Conservation (phyloP, 2,888 invertebrate species). For the Cataglyphis altisquamis region DNA sequence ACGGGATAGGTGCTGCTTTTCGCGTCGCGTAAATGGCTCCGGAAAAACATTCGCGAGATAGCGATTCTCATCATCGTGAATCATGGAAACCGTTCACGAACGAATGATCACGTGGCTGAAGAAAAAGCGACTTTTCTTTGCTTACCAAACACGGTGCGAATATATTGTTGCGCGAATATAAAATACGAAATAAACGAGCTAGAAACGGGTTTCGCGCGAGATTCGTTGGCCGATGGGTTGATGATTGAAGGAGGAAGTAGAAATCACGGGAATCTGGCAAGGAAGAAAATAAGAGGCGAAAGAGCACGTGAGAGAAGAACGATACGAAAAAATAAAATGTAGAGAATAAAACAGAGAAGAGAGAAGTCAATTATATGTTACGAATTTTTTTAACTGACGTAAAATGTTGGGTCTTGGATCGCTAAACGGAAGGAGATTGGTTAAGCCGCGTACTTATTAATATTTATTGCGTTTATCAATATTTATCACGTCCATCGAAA, state of each 20-base stretch:
- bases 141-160: slow-evolving; percentile 32
- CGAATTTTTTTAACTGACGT: not conserved
- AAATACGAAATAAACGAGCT: slow-evolving; percentile 42
- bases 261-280: slow-evolving; percentile 17
- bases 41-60: slow-evolving; percentile 18
- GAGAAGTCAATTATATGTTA: not conserved
- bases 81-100: slow-evolving; percentile 14
- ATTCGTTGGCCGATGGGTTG: slow-evolving; percentile 34
- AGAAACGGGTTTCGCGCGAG: slow-evolving; percentile 38
- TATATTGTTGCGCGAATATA: slow-evolving; percentile 38
- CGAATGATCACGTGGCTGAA: not conserved
- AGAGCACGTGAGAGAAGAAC: not conserved
- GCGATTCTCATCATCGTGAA: slow-evolving; percentile 29
- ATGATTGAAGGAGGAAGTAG: slow-evolving; percentile 21
- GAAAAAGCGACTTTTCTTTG: slow-evolving; percentile 37
- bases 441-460: slow-evolving; percentile 6
- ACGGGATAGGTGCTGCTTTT: not conserved
- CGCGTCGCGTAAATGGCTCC: not conserved
- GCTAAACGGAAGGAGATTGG: not conserved
- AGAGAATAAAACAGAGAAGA: not conserved
- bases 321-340: not conserved
- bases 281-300: not conserved
- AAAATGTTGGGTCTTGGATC: not conserved
- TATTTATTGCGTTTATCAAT: slow-evolving; percentile 40
- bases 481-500: slow-evolving; percentile 24